Evolutionary conservation across 2,888 invertebrate genomes (phyloP), one percentile per base, ranked within the genome.

Genomic region (Endotricha flammealis): DNA sequence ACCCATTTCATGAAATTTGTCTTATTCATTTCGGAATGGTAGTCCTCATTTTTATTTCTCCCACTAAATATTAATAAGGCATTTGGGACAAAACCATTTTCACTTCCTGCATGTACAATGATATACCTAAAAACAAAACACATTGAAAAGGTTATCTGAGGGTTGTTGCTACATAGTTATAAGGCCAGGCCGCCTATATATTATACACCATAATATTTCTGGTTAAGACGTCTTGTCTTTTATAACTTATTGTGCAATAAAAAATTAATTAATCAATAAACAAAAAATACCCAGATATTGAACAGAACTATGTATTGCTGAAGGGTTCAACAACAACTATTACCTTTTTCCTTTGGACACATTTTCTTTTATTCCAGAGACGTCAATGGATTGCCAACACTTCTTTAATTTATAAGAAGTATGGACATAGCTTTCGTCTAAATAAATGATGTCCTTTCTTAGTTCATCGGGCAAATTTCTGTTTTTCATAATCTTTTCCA

Each of bases 401-500:
- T 12, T 12, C 24, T 17, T 27, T 27, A 12, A 27, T 20, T 4
- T 20, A 6, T 20, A 20, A 2, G 20, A 20, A 3, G 3, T 3
- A 7, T 20, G 20, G 7, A 20, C 20, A 20, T 20, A 20, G 7
- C 20, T 20, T 7, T 20, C 20, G n/a, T 20, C 20, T 4, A 20
- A n/a, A n/a, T 20, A 20, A 20, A 20, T 11, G n/a, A 25, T 11
- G 9, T 25, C 11, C 6, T 25, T 25, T 10, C 24, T 25, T 3
- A 11, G 9, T 25, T n/a, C n/a, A n/a, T 5, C 12, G 11, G 12
- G 12, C 12, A 25, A 25, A 25, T 42, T 16, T 34, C 30, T 23
- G 12, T 39, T 13, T 17, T 39, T 17, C 34, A 20, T 39, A 24
- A 39, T 39, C 13, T 27, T 34, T 5, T 34, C 12, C 10, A 25